Conservation (phyloP, 2,113 vertebrate species). For the Crypturellus undulatus region DNA sequence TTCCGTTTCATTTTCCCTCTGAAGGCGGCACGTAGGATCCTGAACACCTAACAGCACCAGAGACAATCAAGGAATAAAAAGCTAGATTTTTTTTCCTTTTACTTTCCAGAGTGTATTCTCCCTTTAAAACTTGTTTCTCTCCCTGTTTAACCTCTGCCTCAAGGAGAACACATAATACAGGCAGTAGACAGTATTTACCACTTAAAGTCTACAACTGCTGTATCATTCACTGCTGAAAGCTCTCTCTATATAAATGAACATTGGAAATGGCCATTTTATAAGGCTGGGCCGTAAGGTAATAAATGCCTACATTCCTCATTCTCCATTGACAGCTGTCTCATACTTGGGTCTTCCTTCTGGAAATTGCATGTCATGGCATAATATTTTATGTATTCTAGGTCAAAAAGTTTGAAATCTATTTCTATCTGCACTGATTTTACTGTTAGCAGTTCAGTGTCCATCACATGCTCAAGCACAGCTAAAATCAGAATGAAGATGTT, state of each 20-base stretch:
- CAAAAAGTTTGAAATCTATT: background rate
- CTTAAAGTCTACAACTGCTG: background rate
- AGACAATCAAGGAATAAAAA: background rate
- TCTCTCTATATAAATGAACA: background rate
- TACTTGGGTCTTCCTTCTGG: constrained; percentile 23
- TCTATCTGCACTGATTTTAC: background rate
- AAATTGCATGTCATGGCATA: constrained; percentile 12
- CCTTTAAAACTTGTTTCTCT: background rate
- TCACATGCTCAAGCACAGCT: background rate
- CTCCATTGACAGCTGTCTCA: background rate
- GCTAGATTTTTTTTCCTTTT: background rate
- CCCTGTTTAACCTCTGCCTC: background rate
- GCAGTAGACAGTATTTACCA: background rate
- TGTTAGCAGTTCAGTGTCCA: background rate
- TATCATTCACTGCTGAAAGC: background rate
- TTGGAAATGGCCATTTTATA: background rate
- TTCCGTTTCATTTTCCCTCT: background rate
- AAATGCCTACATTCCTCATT: background rate
- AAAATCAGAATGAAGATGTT: background rate
- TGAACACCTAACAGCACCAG: background rate
- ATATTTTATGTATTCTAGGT: background rate
- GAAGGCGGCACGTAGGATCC: background rate
- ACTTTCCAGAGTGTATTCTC: background rate
- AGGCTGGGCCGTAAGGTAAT: background rate
- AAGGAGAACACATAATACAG: background rate